Conservation (phyloP, 2,113 vertebrate genomes). For the Oreochromis tanganicae region DNA sequence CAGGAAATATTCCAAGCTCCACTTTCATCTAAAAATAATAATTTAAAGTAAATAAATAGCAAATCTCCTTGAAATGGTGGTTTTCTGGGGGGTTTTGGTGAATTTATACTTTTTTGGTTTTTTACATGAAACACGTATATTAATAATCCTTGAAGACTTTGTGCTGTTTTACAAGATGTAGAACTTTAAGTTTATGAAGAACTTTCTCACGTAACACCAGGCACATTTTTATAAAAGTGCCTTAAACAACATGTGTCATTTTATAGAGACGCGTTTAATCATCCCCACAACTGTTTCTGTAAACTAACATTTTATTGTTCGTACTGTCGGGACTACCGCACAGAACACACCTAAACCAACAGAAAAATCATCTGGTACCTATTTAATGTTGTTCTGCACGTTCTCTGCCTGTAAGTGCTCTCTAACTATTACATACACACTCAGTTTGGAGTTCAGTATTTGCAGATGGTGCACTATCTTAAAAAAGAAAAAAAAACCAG, state of each 20-base stretch:
- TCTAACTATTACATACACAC: neutral
- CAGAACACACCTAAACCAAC: neutral
- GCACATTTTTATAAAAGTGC: neutral
- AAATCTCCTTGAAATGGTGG: neutral
- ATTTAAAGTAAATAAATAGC: neutral
- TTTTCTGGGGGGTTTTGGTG: neutral
- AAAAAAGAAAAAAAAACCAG: neutral
- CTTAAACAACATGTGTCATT: neutral
- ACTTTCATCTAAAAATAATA: neutral
- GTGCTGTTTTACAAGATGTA: neutral
- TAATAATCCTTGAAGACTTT: neutral
- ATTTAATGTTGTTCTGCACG: neutral
- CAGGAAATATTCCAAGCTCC: neutral
- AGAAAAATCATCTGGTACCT: neutral
- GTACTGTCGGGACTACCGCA: neutral
- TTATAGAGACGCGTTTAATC: neutral
- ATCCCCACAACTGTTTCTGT: neutral
- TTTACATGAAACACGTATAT: neutral
- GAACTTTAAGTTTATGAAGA: no score
- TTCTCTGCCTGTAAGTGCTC: neutral
- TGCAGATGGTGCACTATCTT: neutral
- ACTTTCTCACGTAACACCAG: neutral
- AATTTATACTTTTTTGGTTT: neutral
- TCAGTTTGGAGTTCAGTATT: neutral
- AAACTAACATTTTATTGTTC: neutral